These are phyloP conservation scores for Philypnodon macrostomus DNA, from an alignment of 2,797 vertebrate genomes.

Conservation along the genomic window DNA sequence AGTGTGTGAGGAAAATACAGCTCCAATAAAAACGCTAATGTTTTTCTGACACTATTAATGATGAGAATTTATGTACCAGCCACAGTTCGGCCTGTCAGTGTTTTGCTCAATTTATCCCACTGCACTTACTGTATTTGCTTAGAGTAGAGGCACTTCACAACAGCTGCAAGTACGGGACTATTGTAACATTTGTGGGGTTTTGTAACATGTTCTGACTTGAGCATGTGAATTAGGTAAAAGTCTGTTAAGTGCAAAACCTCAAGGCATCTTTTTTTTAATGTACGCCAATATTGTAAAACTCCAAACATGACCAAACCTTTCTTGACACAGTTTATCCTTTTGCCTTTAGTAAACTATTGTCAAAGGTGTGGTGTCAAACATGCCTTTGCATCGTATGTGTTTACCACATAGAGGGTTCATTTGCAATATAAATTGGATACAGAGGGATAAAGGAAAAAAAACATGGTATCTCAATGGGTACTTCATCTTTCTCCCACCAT, in stretches of 20 bases:
- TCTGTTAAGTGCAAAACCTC: no score
- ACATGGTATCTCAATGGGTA: no score
- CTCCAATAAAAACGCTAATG: slow-evolving; percentile 78
- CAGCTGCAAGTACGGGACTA: background rate
- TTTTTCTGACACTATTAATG: slow-evolving; percentile 76
- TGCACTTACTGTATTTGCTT: slow-evolving; percentile 32
- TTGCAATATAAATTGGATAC: no score
- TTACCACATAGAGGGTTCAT: no score
- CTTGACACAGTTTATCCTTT: background rate
- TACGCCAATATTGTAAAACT: no score
- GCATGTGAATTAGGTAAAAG: no score
- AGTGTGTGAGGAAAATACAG: slow-evolving; percentile 73
- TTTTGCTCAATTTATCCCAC: slow-evolving; percentile 39
- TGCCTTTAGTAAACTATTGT: background rate
- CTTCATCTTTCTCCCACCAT: no score
- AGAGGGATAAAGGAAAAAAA: no score
- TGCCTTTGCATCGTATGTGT: no score
- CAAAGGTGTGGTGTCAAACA: no score
- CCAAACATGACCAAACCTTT: background rate
- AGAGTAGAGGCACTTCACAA: slow-evolving; percentile 9
- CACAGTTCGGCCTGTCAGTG: slow-evolving; percentile 55
- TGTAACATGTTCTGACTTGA: background rate
- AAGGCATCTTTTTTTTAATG: no score
- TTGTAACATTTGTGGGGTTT: background rate
- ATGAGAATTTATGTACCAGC: slow-evolving; percentile 73